These are phyloP conservation scores for Dicranocentrus wangi DNA, from an alignment of 2,888 invertebrate genomes.

Conservation along the genomic window DNA sequence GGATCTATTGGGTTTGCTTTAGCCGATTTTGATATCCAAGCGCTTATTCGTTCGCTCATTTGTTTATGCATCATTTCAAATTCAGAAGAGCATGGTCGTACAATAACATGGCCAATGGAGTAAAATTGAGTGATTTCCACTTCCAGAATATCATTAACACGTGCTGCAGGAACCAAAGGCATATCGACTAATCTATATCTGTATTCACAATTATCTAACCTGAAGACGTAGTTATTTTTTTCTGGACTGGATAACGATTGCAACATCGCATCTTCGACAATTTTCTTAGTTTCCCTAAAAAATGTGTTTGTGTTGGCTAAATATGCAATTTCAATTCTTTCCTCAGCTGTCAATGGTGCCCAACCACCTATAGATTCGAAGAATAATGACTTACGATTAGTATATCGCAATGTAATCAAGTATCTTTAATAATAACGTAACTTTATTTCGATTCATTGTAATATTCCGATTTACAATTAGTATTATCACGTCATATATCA, in stretches of 20 bases:
- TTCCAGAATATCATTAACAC: not conserved
- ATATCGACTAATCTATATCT: conserved; percentile 19
- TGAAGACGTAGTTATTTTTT: conserved; percentile 8
- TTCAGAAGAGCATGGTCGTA: not conserved
- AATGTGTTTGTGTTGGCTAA: not conserved
- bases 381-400: too few species aligned
- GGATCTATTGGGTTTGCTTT: too few species aligned
- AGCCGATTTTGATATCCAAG: too few species aligned
- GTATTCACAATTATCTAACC: conserved; percentile 19
- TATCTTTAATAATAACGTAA: too few species aligned
- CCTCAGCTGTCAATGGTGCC: conserved; percentile 1
- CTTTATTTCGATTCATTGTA: too few species aligned
- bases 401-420: too few species aligned
- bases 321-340: conserved; percentile 1
- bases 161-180: not conserved
- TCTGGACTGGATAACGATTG: not conserved
- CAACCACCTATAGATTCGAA: conserved; percentile 1
- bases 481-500: too few species aligned
- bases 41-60: not conserved
- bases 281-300: not conserved
- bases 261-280: conserved; percentile 7
- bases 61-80: not conserved
- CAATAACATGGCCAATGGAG: not conserved
- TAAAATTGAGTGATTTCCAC: conserved; percentile 22
- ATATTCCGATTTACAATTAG: too few species aligned